Evolutionary conservation across 2,113 vertebrate species (phyloP).

Genomic region (Marmota flaviventris): DNA sequence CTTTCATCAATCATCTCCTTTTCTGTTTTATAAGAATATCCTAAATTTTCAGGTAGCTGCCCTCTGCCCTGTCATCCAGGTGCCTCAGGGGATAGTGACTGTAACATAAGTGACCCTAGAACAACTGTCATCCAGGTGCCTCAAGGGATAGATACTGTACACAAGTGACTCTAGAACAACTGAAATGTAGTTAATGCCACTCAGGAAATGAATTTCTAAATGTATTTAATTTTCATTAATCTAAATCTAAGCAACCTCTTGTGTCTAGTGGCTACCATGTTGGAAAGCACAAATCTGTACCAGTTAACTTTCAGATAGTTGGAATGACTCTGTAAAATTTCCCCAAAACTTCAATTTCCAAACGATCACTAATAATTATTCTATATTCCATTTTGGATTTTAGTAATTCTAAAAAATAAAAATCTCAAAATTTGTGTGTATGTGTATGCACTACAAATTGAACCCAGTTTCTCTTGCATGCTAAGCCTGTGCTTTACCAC

Average conservation of each 20-base stretch:
- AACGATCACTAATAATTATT: neutral
- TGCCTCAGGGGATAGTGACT: neutral
- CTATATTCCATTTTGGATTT: slow-evolving; percentile 51
- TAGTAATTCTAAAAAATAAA: slow-evolving; percentile 13
- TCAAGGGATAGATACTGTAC: neutral
- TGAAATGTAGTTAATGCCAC: neutral
- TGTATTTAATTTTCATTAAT: slow-evolving; percentile 38
- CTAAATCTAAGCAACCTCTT: neutral
- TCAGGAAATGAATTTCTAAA: slow-evolving; percentile 14
- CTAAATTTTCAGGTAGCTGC: neutral
- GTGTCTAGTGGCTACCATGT: neutral
- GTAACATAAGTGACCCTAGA: too few species aligned
- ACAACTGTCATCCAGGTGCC: too few species aligned
- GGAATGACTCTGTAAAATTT: neutral
- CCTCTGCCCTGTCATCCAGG: neutral
- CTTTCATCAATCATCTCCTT: neutral
- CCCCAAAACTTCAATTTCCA: neutral
- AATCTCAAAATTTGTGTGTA: neutral
- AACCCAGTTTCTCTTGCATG: too few species aligned
- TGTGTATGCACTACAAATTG: neutral
- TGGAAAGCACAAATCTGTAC: neutral
- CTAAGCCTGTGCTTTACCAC: neutral
- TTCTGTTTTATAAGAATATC: neutral
- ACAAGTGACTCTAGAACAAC: neutral
- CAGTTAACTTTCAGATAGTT: neutral